These are phyloP conservation scores for Dryocosmus kuriphilus DNA, from an alignment of 2,888 invertebrate genomes.

Conservation along the genomic window DNA sequence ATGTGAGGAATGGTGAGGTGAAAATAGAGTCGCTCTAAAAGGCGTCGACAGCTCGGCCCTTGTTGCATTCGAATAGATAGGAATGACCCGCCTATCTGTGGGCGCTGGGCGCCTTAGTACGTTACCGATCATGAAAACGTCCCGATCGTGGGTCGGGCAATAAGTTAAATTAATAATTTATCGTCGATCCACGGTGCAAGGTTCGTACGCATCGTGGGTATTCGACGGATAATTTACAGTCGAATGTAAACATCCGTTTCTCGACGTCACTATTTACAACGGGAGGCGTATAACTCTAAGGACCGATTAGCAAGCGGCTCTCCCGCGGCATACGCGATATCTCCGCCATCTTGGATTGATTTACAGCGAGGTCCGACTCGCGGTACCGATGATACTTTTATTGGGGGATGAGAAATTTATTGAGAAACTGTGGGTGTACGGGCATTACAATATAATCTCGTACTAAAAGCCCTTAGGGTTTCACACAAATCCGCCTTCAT, in stretches of 20 bases:
- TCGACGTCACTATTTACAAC: slow-evolving; percentile 64
- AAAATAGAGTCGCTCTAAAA: slow-evolving; percentile 7
- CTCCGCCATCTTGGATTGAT: slow-evolving; percentile 72
- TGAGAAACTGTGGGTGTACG: slow-evolving; percentile 63
- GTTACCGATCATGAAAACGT: slow-evolving; percentile 47
- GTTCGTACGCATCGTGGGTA: slow-evolving; percentile 58
- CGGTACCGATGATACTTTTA: slow-evolving; percentile 67
- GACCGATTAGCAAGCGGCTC: slow-evolving; percentile 64
- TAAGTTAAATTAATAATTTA: slow-evolving; percentile 70
- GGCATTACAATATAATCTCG: slow-evolving; percentile 70
- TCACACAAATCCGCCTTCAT: not conserved
- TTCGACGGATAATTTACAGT: slow-evolving; percentile 69
- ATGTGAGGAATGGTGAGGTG: not conserved
- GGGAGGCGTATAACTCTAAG: slow-evolving; percentile 66
- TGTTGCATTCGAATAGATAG: slow-evolving; percentile 23
- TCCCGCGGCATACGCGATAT: slow-evolving; percentile 63
- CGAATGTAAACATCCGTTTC: slow-evolving; percentile 68
- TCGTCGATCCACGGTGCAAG: slow-evolving; percentile 57
- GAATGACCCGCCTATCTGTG: slow-evolving; percentile 40
- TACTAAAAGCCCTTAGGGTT: slow-evolving; percentile 55
- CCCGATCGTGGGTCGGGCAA: slow-evolving; percentile 49
- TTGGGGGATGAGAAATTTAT: slow-evolving; percentile 69
- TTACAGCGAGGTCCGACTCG: slow-evolving; percentile 67
- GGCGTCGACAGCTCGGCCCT: slow-evolving; percentile 30
- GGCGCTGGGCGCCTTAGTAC: slow-evolving; percentile 28